Base-by-base conservation (phyloP, 2,113 vertebrate species). In the Bujurquina vittata region DNA sequence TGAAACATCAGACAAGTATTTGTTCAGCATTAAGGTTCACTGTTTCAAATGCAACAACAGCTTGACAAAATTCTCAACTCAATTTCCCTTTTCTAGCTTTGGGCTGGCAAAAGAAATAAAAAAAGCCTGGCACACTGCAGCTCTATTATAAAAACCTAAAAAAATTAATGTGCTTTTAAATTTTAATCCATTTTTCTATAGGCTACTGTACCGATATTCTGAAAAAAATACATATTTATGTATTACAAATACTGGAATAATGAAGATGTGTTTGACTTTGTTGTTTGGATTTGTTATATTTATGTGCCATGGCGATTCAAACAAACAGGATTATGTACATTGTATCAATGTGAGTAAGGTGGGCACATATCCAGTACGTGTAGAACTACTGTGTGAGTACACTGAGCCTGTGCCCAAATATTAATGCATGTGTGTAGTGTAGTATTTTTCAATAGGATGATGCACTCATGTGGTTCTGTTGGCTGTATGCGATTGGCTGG, bases 251-350 rank as follows among this genome's bases (percentile, higher is more conserved):
- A 54, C 80, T 59, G 46, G 10, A 75, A 90, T 81, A 90, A 93
- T 89, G 76, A 85, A 84, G 81, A 61, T 59, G 65, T 90, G 46
- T 87, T 84, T 92, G 89, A 89, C 84, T 91, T 90, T 93, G 86
- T 90, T 87, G 86, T 91, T 69, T 92, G 82, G 90, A 94, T 94
- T 92, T 90, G 77, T 88, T 91, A 88, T 92, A 93, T 94, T 94
- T 93, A 88, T 88, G 76, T 89, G 76, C 75, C 89, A 93, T 76
- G 62, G 91, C 73, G 85, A 89, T 91, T 89, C 75, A 89, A 72
- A 84, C 84, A 91, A 94, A 95, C 72, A 84, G 87, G 94, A 94
- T 95, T 94, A 93, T 88, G 87, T 82, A 84, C 77, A 86, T 92
- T 93, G 84, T 89, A 61, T 91, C 56, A 86, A 67, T 80, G 79